phyloP scores from a whole-genome alignment of 2,888 invertebrate species.

The Melolontha melolontha region DNA sequence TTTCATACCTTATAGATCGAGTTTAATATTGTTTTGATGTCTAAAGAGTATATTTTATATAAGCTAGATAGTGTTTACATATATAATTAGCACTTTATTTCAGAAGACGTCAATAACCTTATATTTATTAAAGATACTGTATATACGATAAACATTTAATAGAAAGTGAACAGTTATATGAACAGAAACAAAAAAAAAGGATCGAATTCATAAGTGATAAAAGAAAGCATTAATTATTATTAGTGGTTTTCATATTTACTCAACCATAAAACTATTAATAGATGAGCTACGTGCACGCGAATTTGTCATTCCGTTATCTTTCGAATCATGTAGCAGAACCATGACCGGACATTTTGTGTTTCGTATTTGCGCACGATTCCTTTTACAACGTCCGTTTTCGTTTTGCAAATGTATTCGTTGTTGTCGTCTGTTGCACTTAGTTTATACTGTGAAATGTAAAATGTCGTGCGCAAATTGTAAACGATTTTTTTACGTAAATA shows the following conservation, averaged over 20 bases:
- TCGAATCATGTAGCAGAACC: not conserved
- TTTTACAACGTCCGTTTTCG: not conserved
- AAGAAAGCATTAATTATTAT: not conserved
- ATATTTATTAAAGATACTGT: too few relatives aligned
- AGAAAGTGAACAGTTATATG: too few relatives aligned
- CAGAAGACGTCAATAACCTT: too few relatives aligned
- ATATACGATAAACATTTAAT: too few relatives aligned
- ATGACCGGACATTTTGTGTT: not conserved
- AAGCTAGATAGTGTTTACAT: too few relatives aligned
- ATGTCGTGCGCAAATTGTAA: not conserved
- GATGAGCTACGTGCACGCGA: slow-evolving; percentile 5
- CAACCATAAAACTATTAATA: slow-evolving; percentile 4
- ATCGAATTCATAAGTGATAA: too few relatives aligned
- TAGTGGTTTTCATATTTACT: slow-evolving; percentile 3
- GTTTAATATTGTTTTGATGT: too few relatives aligned
- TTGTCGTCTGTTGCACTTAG: not conserved
- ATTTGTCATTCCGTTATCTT: slow-evolving; percentile 18
- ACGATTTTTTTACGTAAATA: not conserved
- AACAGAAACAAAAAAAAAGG: too few relatives aligned
- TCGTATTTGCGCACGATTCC: not conserved
- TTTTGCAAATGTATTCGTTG: not conserved
- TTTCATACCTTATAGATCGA: too few relatives aligned
- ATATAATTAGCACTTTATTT: too few relatives aligned
- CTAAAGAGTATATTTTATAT: too few relatives aligned
- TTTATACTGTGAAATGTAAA: not conserved